Evolutionary conservation across 2,888 invertebrate species (phyloP).

Genomic region (Emmelina monodactyla): DNA sequence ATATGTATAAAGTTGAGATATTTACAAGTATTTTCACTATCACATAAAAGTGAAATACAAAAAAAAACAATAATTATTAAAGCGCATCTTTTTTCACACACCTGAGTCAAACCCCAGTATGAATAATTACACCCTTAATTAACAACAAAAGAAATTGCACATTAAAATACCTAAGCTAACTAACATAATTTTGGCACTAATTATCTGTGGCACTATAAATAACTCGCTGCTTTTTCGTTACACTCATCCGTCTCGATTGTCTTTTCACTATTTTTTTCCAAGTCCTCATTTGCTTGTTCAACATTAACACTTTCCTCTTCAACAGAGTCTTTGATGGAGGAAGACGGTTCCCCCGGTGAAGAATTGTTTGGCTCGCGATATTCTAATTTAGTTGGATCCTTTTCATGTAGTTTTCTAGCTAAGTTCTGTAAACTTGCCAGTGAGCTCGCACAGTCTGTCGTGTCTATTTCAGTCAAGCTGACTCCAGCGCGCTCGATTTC

Average conservation of each 20-base stretch:
- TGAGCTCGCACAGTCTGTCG: constrained; percentile 95
- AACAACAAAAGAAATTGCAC: constrained; percentile 62
- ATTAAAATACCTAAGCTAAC: constrained; percentile 60
- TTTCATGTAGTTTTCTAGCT: constrained; percentile 81
- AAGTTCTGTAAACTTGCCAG: constrained; percentile 85
- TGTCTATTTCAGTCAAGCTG: constrained; percentile 93
- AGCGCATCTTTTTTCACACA: constrained; percentile 57
- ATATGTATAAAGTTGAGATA: constrained; percentile 45
- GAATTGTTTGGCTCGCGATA: constrained; percentile 62
- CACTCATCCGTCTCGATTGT: constrained; percentile 46
- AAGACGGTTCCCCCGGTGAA: constrained; percentile 27
- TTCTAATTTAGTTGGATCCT: constrained; percentile 80
- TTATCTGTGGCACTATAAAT: constrained; percentile 69
- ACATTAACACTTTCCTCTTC: constrained; percentile 51
- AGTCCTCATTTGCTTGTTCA: constrained; percentile 42
- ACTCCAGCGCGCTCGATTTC: constrained; percentile 91
- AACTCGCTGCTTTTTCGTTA: constrained; percentile 50
- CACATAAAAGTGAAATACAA: constrained; percentile 40
- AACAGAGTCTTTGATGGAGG: constrained; percentile 61
- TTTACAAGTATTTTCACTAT: constrained; percentile 49
- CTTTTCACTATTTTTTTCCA: constrained; percentile 55
- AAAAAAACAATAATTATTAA: constrained; percentile 47
- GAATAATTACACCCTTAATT: constrained; percentile 52
- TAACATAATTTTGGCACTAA: constrained; percentile 71
- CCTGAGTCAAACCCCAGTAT: constrained; percentile 48